Evolutionary conservation across 2,888 invertebrate species (phyloP), one percentile per base, ranked within the genome.

Genomic region (Neocrepidodera transversa): DNA sequence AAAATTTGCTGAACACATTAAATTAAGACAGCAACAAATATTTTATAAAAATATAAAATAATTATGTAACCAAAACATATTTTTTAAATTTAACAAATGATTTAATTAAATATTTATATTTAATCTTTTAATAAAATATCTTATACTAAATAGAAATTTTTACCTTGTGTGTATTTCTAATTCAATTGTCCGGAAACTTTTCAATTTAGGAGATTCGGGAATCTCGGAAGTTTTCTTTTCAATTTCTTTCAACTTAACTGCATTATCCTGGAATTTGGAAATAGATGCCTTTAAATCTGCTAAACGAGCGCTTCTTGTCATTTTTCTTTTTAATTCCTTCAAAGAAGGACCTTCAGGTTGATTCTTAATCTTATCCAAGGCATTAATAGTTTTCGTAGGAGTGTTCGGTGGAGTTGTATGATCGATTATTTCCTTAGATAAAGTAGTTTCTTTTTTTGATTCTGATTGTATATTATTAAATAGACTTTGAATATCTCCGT

Each of bases 151-250:
- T n/a, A n/a, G n/a, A n/a, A n/a, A n/a, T n/a, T n/a, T n/a, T 79
- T 78, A 91, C 90, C 92, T 92, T 64, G 85, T 80, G 59, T 87
- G 85, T 73, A 92, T 84, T 82, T 91, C 90, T 76, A 93, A 80
- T 79, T 91, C 86, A 74, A 93, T 88, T 35, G 86, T 86, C 68
- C 87, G 86, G 71, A 92, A 92, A 73, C 86, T 83, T 74, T 88
- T 84, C 38, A 88, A 79, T 80, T 86, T 83, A 66, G 82, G 68
- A 70, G 83, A 81, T 14, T 80, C 81, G 55, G 78, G 75, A 63
- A 72, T 73, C 51, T 71, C 69, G 5, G 67, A 50, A 26, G 74
- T 75, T 58, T 75, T 78, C 43, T 76, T 75, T 56, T 74, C 73
- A 38, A 71, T 45, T 69, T 82, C 77, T 74, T 86, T 84, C 1